A percentile compares a stretch with the other conserved stretches of the same genome.
phyloP scores from a whole-genome alignment of 2,888 invertebrate species.

The Agonopterix alstromeriana region DNA sequence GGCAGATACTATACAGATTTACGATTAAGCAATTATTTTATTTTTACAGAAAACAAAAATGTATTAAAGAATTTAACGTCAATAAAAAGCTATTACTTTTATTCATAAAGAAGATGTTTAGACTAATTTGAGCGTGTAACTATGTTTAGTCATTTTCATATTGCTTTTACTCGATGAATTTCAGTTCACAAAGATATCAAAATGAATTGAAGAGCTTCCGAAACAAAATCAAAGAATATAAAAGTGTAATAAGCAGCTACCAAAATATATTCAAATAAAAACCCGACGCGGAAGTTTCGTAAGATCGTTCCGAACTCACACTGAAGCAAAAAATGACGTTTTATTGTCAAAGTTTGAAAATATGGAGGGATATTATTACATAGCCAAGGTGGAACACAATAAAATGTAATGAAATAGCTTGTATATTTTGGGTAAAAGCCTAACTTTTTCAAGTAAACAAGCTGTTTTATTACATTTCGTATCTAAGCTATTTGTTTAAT shows the following conservation, averaged over 20 bases:
- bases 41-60: not conserved
- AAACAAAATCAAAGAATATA: constrained; percentile 17
- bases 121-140: constrained; percentile 64
- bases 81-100: constrained; percentile 21
- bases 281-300: constrained; percentile 16
- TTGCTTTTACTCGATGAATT: constrained; percentile 62
- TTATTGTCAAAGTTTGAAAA: constrained; percentile 55
- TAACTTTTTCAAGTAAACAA: not conserved
- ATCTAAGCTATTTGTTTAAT: too few species aligned
- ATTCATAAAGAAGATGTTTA: constrained; percentile 41
- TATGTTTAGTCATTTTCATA: constrained; percentile 34
- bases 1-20: too few species aligned
- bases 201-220: not conserved
- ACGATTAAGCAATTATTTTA: too few species aligned
- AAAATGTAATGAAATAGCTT: constrained; percentile 21
- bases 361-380: constrained; percentile 25
- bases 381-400: constrained; percentile 16
- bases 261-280: constrained; percentile 15
- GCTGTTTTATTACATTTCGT: not conserved
- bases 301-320: constrained; percentile 8
- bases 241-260: constrained; percentile 1
- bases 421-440: constrained; percentile 4
- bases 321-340: constrained; percentile 25
- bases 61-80: constrained; percentile 4
- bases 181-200: constrained; percentile 11